Evolutionary conservation across 2,113 vertebrate genomes (phyloP).

Genomic region (Dicerorhinus sumatrensis): DNA sequence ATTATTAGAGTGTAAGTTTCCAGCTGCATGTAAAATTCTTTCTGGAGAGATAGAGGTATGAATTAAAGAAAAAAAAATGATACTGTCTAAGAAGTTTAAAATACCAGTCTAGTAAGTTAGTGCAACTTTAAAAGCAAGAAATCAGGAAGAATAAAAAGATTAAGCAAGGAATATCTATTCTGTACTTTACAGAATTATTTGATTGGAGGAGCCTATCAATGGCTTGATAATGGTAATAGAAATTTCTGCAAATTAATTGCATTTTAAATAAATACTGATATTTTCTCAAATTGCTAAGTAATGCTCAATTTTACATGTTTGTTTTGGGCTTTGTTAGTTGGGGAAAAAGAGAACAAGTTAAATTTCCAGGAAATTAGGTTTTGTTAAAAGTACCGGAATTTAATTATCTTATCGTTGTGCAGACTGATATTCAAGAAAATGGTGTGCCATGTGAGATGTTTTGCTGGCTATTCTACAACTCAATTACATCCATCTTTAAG

Average conservation of each 20-base stretch:
- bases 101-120: background rate
- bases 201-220: background rate
- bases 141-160: background rate
- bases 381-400: background rate
- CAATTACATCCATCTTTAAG: background rate
- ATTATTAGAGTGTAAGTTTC: background rate
- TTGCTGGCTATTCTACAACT: background rate
- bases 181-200: conserved; percentile 31
- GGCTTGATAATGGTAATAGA: background rate
- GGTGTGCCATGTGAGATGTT: background rate
- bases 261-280: background rate
- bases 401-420: background rate
- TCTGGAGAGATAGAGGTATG: background rate
- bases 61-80: background rate
- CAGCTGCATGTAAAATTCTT: background rate
- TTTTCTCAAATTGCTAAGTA: conserved; percentile 35
- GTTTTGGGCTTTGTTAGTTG: background rate
- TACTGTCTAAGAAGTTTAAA: background rate
- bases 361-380: conserved; percentile 49
- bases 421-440: conserved; percentile 17
- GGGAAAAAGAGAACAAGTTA: background rate
- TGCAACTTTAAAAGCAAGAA: conserved; percentile 19
- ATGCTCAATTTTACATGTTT: background rate
- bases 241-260: conserved; percentile 48
- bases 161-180: background rate